phyloP scores from a whole-genome alignment of 2,888 invertebrate species.

The Eupithecia vulgata region DNA sequence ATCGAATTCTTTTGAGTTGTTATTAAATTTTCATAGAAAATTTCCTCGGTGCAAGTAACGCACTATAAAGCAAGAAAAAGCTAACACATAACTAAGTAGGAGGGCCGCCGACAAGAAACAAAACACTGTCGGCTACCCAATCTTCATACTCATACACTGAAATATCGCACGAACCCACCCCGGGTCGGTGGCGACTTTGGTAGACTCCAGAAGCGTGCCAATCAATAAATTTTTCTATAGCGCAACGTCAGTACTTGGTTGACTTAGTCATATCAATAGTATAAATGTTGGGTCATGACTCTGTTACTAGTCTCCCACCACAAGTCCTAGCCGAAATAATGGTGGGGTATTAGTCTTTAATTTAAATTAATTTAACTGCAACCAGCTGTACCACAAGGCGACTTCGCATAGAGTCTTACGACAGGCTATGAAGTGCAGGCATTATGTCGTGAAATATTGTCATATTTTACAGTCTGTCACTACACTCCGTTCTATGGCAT shows the following conservation, averaged over 20 bases:
- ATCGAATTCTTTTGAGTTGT: too few relatives aligned
- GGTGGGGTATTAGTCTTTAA: neutral
- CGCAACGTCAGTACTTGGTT: neutral
- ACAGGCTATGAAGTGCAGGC: neutral
- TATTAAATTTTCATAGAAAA: too few relatives aligned
- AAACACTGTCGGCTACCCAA: neutral
- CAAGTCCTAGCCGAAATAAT: too few relatives aligned
- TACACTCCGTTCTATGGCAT: constrained; percentile 25
- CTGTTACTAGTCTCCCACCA: neutral
- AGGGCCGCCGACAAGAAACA: neutral
- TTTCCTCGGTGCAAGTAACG: too few relatives aligned
- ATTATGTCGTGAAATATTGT: neutral
- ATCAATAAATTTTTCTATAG: too few relatives aligned
- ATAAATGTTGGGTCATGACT: neutral
- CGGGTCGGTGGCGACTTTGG: neutral
- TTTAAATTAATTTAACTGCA: neutral
- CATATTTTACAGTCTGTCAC: constrained; percentile 7
- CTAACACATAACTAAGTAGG: neutral
- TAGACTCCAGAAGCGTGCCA: too few relatives aligned
- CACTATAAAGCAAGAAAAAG: too few relatives aligned
- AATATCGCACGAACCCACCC: too few relatives aligned
- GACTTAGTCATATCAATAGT: neutral
- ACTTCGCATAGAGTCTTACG: neutral
- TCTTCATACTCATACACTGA: neutral
- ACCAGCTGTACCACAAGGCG: neutral